Conservation (phyloP, 53 echinoderm and acorn worm genomes). For the Crossaster papposus region DNA sequence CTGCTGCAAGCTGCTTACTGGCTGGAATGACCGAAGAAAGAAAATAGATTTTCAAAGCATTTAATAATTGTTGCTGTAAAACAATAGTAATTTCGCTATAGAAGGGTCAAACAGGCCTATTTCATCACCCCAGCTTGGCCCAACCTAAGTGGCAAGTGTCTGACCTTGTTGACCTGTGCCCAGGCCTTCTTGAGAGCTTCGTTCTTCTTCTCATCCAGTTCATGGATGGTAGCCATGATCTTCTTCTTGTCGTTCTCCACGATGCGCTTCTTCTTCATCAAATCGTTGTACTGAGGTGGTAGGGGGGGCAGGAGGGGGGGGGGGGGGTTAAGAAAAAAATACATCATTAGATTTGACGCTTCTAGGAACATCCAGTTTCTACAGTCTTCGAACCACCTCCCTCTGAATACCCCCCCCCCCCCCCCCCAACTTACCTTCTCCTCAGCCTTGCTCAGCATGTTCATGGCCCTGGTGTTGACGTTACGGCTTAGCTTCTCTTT, state of each 20-base stretch:
- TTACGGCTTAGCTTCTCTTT: conserved; percentile 96
- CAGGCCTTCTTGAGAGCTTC: conserved; percentile 97
- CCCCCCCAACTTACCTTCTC: conserved; percentile 89
- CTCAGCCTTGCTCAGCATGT: conserved; percentile 98
- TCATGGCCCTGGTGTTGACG: conserved; percentile 99
- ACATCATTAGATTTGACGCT: neutral
- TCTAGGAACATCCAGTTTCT: no score
- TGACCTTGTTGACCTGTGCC: conserved; percentile 99
- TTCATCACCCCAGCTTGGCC: neutral
- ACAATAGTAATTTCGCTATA: no score
- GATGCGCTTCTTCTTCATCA: conserved; percentile 98
- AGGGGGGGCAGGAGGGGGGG: neutral
- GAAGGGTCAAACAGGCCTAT: neutral
- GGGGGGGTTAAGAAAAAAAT: neutral
- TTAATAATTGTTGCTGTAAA: no score
- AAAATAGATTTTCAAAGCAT: no score
- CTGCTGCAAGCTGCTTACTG: no score
- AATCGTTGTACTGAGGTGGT: conserved; percentile 80
- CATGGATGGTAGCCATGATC: conserved; percentile 95
- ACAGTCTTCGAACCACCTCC: no score
- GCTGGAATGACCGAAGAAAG: no score
- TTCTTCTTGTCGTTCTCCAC: conserved; percentile 97
- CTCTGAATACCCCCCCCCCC: neutral
- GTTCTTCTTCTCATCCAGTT: conserved; percentile 99
- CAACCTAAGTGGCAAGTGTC: neutral